Conservation (phyloP, 2,113 vertebrate species). For the Colossoma macropomum region DNA sequence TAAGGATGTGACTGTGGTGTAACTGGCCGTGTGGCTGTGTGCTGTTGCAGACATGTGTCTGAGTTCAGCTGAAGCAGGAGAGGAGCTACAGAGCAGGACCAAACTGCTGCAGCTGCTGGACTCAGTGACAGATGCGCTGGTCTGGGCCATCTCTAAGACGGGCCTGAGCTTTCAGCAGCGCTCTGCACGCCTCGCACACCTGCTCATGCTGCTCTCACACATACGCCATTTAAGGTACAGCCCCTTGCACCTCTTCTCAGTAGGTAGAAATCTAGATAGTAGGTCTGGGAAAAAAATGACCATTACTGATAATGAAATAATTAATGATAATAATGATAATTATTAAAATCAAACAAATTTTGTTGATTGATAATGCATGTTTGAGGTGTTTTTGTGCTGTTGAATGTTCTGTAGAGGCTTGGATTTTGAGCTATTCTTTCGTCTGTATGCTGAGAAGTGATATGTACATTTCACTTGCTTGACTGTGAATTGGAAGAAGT, state of each 20-base stretch:
- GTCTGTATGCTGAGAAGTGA: too few relatives aligned
- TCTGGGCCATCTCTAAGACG: slow-evolving; percentile 92
- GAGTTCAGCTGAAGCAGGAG: slow-evolving; percentile 73
- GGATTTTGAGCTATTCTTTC: too few relatives aligned
- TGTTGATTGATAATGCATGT: too few relatives aligned
- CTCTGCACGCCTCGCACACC: slow-evolving; percentile 89
- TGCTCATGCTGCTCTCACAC: slow-evolving; percentile 95
- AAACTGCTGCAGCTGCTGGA: slow-evolving; percentile 88
- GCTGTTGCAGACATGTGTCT: slow-evolving; percentile 85
- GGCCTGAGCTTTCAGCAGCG: slow-evolving; percentile 88
- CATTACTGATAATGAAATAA: too few relatives aligned
- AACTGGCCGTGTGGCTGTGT: slow-evolving; percentile 9
- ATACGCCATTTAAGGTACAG: slow-evolving; percentile 90
- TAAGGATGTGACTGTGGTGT: neutral
- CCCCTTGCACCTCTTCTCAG: neutral
- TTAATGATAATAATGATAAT: neutral
- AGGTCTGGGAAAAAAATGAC: neutral
- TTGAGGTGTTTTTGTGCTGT: too few relatives aligned
- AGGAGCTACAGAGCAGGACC: slow-evolving; percentile 85
- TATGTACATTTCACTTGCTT: too few relatives aligned
- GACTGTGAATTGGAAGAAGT: too few relatives aligned
- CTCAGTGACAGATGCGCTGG: slow-evolving; percentile 87
- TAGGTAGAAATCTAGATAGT: neutral
- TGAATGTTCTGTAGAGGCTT: too few relatives aligned
- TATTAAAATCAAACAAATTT: too few relatives aligned